phyloP scores from a whole-genome alignment of 2,888 invertebrate species.

The Mythimna lalbum region DNA sequence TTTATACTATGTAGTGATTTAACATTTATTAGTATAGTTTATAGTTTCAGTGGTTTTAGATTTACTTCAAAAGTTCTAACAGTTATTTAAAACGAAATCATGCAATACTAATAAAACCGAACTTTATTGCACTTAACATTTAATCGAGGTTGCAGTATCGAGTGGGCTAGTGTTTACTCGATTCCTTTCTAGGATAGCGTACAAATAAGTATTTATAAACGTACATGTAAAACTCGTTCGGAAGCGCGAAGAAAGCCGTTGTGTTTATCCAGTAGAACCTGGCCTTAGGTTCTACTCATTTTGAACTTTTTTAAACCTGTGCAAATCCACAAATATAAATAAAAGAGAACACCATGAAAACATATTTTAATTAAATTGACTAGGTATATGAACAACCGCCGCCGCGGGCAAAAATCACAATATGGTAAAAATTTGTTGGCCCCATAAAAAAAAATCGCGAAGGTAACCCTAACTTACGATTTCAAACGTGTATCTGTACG shows the following conservation, averaged over 20 bases:
- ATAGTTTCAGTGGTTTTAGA: constrained; percentile 8
- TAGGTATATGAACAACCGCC: too few relatives aligned
- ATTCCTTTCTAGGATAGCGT: constrained; percentile 22
- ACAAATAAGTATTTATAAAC: constrained; percentile 27
- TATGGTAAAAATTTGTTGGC: too few relatives aligned
- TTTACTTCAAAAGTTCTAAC: constrained; percentile 30
- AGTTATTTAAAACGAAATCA: constrained; percentile 24
- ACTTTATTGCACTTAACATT: constrained; percentile 23
- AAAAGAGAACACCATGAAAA: too few relatives aligned
- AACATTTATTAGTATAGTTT: constrained; percentile 18
- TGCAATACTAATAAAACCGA: constrained; percentile 33
- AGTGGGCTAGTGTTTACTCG: constrained; percentile 13
- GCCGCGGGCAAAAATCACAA: too few relatives aligned
- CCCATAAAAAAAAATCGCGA: too few relatives aligned
- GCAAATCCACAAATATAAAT: too few relatives aligned
- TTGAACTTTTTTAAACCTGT: too few relatives aligned
- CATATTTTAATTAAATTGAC: too few relatives aligned
- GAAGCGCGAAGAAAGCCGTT: constrained; percentile 44
- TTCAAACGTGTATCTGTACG: too few relatives aligned
- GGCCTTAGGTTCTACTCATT: too few relatives aligned
- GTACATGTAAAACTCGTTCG: constrained; percentile 37
- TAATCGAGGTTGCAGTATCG: constrained; percentile 17
- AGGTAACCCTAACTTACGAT: too few relatives aligned
- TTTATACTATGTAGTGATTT: too few relatives aligned
- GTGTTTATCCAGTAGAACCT: constrained; percentile 34